Base-by-base conservation (phyloP, 2,113 vertebrate genomes). In the Nipponia nippon region DNA sequence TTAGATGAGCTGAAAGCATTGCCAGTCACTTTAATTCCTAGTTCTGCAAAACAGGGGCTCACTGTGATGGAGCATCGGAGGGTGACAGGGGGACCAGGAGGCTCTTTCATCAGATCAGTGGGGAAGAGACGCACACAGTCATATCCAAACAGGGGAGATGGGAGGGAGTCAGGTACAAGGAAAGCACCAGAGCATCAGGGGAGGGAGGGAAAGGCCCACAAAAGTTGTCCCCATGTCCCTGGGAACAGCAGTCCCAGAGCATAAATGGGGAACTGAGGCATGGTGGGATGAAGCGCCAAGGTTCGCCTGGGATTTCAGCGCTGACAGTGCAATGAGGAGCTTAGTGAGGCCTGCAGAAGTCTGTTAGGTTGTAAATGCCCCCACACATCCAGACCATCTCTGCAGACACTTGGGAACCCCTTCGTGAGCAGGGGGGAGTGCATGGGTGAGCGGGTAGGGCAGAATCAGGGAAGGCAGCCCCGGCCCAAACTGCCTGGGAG, bases 1-100 rank as follows among this genome's bases (percentile, higher is more conserved):
- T 96, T 95, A 87, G 94, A 81, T 95, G 95, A 93, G 85, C 82
- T 91, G 89, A 95, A 95, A 94, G 93, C 79, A 52, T 85, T 15
- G 1, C 67, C 81, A 93, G 92, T 29, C 61, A 0, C 52, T 90
- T 49, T 72, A 81, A 93, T 89, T 91, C 87, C 83, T 36, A 1
- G 26, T 36, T 71, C 53, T 87, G 80, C 49, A 30, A 40, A 76
- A 90, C 46, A 72, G 78, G 70, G 32, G 46, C 61, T 83, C 36
- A 1, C 49, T 87, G 79, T 90, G 81, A 12, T 36, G 65, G 80
- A 82, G 83, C 75, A 75, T 65, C 2, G 3, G 66, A 50, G 42
- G 29, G 44, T 42, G 85, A 62, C 0, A 2, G 42, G 5, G 69
- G 32, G 44, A 69, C 17, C 2, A 1, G 40, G 36, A 63, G 81